Percentiles rank a stretch among this genome's conserved stretches.
These are phyloP conservation scores for Dromaius novaehollandiae DNA, from an alignment of 2,113 vertebrate species.

Conservation along the genomic window DNA sequence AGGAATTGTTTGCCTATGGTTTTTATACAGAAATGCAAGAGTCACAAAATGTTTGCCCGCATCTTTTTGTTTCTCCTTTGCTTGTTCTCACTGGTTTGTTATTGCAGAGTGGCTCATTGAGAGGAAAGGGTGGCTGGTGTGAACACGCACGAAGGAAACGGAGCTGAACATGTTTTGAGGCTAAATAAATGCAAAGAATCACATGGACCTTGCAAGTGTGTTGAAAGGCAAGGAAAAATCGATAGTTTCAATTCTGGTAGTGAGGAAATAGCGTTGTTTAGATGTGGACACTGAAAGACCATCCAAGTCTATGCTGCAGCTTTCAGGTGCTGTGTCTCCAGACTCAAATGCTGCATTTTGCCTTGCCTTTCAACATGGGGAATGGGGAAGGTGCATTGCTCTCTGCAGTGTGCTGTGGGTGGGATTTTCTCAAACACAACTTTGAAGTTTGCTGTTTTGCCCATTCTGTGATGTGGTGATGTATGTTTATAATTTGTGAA, in stretches of 20 bases:
- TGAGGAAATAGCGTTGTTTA: neutral
- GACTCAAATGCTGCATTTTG: neutral
- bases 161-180: neutral
- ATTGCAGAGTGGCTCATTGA: neutral
- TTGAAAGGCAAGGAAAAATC: neutral
- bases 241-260: neutral
- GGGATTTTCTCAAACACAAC: constrained; percentile 18
- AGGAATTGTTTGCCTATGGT: neutral
- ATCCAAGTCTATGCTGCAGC: neutral
- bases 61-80: neutral
- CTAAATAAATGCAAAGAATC: neutral
- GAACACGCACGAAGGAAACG: rapidly evolving
- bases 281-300: neutral
- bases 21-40: neutral
- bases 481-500: constrained; percentile 32
- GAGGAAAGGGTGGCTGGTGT: neutral
- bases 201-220: neutral
- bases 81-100: neutral
- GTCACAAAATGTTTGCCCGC: neutral
- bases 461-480: neutral
- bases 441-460: neutral
- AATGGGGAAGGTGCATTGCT: neutral
- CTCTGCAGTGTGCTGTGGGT: neutral
- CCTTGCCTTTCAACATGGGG: neutral
- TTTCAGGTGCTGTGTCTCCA: neutral